Percentiles rank a stretch among this genome's conserved stretches.
These are phyloP conservation scores for Leptatherina wallacei DNA, from an alignment of 2,797 vertebrate species.

Conservation along the genomic window DNA sequence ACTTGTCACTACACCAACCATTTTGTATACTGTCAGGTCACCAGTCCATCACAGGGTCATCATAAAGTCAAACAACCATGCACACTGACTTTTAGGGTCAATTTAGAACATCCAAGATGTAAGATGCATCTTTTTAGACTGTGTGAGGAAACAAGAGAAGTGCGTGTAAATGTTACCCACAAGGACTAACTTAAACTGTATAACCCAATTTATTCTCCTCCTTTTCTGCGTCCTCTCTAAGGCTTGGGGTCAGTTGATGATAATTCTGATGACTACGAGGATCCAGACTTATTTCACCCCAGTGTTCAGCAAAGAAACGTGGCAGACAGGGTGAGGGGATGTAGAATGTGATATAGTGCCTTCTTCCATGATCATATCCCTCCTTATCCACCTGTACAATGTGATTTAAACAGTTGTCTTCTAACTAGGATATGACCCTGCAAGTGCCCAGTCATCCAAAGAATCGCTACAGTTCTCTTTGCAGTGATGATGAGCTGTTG, in stretches of 20 bases:
- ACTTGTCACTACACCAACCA: not conserved
- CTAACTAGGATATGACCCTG: constrained; percentile 72
- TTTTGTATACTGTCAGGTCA: too few species aligned
- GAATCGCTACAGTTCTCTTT: constrained; percentile 66
- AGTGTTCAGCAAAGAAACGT: constrained; percentile 52
- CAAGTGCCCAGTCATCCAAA: constrained; percentile 51
- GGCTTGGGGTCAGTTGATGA: constrained; percentile 39
- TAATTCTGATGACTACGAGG: constrained; percentile 77
- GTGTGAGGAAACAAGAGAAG: not conserved
- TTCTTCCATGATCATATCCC: not conserved
- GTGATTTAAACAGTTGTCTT: constrained; percentile 50
- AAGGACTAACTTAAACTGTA: not conserved
- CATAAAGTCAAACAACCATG: too few species aligned
- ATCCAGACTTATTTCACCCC: constrained; percentile 47
- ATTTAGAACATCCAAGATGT: too few species aligned
- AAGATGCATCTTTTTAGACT: too few species aligned
- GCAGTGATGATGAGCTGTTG: constrained; percentile 82
- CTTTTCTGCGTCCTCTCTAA: constrained; percentile 6
- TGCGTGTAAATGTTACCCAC: not conserved
- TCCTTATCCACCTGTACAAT: not conserved
- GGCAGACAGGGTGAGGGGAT: constrained; percentile 63
- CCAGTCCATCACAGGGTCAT: too few species aligned
- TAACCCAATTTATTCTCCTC: not conserved
- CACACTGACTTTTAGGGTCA: too few species aligned
- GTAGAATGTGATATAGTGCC: not conserved